Percentiles rank a stretch among this genome's conserved stretches.
Conservation (phyloP, 2,888 invertebrate species). For the Siphlonurus alternatus region DNA sequence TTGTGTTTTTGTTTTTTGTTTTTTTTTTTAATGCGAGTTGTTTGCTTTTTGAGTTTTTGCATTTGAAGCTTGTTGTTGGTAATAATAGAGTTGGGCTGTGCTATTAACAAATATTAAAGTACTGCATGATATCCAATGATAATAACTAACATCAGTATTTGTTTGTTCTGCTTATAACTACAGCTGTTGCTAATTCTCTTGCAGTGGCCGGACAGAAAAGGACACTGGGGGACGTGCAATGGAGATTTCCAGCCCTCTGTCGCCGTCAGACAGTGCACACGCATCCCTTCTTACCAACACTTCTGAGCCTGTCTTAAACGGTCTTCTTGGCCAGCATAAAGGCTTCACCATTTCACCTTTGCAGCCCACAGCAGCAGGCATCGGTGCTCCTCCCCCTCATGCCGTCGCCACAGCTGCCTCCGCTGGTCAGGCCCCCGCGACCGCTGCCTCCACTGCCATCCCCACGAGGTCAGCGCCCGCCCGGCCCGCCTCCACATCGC, state of each 20-base stretch:
- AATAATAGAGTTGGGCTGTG: too few relatives aligned
- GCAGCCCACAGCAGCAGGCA: constrained; percentile 23
- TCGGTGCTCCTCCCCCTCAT: constrained; percentile 1
- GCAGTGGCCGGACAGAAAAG: background rate
- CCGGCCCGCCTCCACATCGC: constrained; percentile 7
- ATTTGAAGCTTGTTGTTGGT: too few relatives aligned
- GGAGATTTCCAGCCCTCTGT: background rate
- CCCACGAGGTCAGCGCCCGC: constrained; percentile 8
- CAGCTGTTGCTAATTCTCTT: background rate
- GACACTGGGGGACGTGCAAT: background rate
- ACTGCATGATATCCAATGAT: too few relatives aligned
- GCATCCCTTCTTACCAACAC: constrained; percentile 12
- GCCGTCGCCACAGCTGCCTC: constrained; percentile 11
- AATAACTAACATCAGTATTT: too few relatives aligned
- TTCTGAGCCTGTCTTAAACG: constrained; percentile 21
- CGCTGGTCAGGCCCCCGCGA: constrained; percentile 14
- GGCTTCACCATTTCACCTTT: constrained; percentile 63
- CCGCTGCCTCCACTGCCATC: constrained; percentile 5
- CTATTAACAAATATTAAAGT: too few relatives aligned
- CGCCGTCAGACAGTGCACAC: constrained; percentile 13
- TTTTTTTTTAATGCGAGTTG: too few relatives aligned
- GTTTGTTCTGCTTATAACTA: background rate
- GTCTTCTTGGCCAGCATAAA: constrained; percentile 74
- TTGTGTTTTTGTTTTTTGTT: too few relatives aligned
- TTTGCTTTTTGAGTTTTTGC: too few relatives aligned